Percentiles rank a stretch among this genome's conserved stretches.
These are phyloP conservation scores for Hippocampus zosterae DNA, from an alignment of 2,113 vertebrate species.

Conservation along the genomic window DNA sequence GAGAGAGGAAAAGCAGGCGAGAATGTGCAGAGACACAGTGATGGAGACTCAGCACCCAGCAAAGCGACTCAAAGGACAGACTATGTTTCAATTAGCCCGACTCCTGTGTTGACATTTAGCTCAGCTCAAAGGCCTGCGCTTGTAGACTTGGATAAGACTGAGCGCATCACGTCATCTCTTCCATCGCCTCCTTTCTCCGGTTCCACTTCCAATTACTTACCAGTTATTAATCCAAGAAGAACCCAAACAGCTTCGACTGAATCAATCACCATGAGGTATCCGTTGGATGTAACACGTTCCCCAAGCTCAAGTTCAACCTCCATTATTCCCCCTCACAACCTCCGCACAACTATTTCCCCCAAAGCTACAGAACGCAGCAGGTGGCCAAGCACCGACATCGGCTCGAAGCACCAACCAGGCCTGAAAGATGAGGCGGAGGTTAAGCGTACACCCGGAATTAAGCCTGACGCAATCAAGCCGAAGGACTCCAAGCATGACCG, in stretches of 20 bases:
- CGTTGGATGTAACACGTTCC: neutral
- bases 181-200: conserved; percentile 22
- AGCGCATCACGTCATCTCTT: conserved; percentile 36
- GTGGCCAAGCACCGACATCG: conserved; percentile 13
- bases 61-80: conserved; percentile 40
- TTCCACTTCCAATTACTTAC: conserved; percentile 29
- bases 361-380: neutral
- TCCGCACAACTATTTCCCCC: conserved; percentile 15
- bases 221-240: conserved; percentile 22
- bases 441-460: conserved; percentile 30
- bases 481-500: conserved; percentile 31
- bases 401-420: conserved; percentile 12
- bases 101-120: conserved; percentile 20
- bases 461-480: conserved; percentile 22
- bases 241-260: conserved; percentile 14
- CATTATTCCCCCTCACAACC: conserved; percentile 5
- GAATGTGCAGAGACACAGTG: neutral
- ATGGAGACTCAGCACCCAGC: conserved; percentile 17
- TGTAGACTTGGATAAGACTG: conserved; percentile 24
- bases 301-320: conserved; percentile 6
- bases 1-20: neutral
- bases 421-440: conserved; percentile 7
- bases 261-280: conserved; percentile 15
- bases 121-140: conserved; percentile 18
- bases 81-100: conserved; percentile 41